Evolutionary conservation across 2,113 vertebrate genomes (phyloP).

Genomic region (Aythya baeri): DNA sequence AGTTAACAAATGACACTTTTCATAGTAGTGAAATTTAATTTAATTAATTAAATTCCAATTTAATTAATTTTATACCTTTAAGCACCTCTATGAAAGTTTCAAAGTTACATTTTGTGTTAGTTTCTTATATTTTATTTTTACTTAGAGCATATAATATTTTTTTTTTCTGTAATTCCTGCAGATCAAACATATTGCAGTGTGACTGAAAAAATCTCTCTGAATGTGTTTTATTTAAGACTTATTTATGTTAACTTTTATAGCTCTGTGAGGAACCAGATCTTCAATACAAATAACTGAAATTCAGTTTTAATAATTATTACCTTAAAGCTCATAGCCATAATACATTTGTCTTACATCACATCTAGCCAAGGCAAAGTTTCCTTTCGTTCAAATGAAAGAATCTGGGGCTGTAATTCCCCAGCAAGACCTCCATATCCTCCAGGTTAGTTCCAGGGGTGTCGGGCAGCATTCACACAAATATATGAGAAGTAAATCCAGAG

Average conservation of each 20-base stretch:
- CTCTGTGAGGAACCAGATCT: not conserved
- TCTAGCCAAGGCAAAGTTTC: not conserved
- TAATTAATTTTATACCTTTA: constrained; percentile 14
- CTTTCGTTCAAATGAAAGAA: not conserved
- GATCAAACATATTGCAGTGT: not conserved
- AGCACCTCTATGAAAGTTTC: not conserved
- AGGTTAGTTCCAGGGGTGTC: not conserved
- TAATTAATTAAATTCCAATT: constrained; percentile 7
- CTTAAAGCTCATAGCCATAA: not conserved
- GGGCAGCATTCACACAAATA: rapidly evolving
- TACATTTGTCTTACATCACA: not conserved
- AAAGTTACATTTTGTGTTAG: not conserved
- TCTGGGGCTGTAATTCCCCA: not conserved
- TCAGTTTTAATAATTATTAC: not conserved
- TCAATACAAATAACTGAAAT: not conserved
- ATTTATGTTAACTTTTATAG: constrained; percentile 15
- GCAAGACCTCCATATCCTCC: not conserved
- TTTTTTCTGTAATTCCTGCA: not conserved
- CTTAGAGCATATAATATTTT: not conserved
- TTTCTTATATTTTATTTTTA: not conserved
- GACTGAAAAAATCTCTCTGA: not conserved
- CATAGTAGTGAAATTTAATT: too few species aligned
- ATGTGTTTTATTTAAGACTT: not conserved
- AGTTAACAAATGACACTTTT: not conserved
- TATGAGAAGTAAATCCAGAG: not conserved